Percentiles rank a stretch among this genome's conserved stretches.
phyloP scores from a whole-genome alignment of 2,113 vertebrate genomes.

The Chloropsis hardwickii region DNA sequence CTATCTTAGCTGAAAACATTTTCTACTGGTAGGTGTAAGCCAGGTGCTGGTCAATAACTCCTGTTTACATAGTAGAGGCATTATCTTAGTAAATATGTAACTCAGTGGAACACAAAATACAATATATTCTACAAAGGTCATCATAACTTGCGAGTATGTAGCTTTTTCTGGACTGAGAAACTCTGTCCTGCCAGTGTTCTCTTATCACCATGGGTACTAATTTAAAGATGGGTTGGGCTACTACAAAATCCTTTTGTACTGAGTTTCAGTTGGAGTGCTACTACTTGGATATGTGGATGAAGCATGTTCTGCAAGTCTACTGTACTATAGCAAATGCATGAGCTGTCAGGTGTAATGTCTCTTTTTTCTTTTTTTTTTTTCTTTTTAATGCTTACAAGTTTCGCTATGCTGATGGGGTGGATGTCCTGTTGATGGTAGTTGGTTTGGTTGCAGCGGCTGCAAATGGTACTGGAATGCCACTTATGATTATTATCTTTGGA shows the following conservation, averaged over 20 bases:
- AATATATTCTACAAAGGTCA: background rate
- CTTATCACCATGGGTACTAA: background rate
- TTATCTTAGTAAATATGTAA: constrained; percentile 7
- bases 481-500: constrained; percentile 83
- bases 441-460: constrained; percentile 73
- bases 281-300: background rate
- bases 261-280: background rate
- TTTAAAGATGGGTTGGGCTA: background rate
- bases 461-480: constrained; percentile 77
- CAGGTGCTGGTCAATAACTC: background rate
- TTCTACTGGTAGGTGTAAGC: background rate
- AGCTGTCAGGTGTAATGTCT: background rate
- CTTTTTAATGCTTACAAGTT: constrained; percentile 66
- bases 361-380: too few relatives aligned
- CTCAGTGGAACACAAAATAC: background rate
- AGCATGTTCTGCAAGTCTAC: background rate
- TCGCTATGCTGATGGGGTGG: constrained; percentile 74
- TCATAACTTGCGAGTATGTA: background rate
- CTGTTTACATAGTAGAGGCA: background rate
- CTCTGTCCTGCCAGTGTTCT: background rate
- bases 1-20: background rate
- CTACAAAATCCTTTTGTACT: background rate
- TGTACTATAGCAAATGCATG: background rate
- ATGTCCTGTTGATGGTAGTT: constrained; percentile 74
- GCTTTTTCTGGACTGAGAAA: background rate